phyloP scores from a whole-genome alignment of 2,888 invertebrate genomes.

The Malthinus seriepunctatus region DNA sequence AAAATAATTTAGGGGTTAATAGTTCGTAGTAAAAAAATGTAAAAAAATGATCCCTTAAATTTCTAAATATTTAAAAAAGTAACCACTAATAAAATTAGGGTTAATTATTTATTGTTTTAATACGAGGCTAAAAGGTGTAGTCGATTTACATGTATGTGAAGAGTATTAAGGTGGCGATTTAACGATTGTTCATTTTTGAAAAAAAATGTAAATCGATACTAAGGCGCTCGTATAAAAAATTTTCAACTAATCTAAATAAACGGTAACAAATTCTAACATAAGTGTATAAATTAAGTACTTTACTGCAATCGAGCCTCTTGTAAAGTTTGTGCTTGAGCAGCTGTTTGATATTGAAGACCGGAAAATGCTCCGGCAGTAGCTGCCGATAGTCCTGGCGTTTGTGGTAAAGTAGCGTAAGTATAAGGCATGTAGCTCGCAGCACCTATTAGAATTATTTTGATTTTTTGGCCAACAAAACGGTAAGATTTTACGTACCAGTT shows the following conservation, averaged over 20 bases:
- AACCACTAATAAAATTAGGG: constrained; percentile 1
- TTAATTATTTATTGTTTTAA: neutral
- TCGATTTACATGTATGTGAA: too few species aligned
- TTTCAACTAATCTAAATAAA: constrained; percentile 15
- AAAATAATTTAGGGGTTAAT: too few species aligned
- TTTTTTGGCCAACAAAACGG: neutral
- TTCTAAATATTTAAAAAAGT: constrained; percentile 5
- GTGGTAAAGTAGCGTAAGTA: constrained; percentile 70
- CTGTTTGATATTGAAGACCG: constrained; percentile 64
- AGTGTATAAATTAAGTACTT: constrained; percentile 27
- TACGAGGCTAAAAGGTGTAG: neutral
- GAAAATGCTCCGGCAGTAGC: constrained; percentile 63
- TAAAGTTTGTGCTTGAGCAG: constrained; percentile 64
- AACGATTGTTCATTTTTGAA: too few species aligned
- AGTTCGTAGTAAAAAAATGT: constrained; percentile 1
- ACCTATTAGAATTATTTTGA: constrained; percentile 38
- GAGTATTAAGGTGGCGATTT: too few species aligned
- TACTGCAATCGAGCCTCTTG: constrained; percentile 81
- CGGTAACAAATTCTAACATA: constrained; percentile 16
- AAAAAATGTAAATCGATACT: neutral
- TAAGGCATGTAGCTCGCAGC: constrained; percentile 75
- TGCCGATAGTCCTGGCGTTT: constrained; percentile 60
- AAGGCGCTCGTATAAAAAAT: constrained; percentile 14
- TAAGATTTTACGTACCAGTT: constrained; percentile 61
- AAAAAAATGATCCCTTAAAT: neutral